Evolutionary conservation across 2,888 invertebrate species (phyloP).

Genomic region (Norana najaformis): DNA sequence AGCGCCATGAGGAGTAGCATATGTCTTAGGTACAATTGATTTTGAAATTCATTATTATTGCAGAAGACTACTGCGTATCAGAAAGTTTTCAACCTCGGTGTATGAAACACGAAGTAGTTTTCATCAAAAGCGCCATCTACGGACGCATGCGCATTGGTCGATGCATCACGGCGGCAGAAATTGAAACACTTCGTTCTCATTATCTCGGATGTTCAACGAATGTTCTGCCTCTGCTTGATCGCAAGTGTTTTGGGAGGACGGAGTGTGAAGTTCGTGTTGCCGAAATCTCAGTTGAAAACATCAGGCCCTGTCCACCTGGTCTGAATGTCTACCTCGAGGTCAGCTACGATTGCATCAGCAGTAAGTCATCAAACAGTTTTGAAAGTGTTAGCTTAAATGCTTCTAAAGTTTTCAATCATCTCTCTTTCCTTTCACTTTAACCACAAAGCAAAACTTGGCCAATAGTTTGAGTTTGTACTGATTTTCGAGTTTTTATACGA

Average conservation of each 20-base stretch:
- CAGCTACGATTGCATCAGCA: conserved; percentile 21
- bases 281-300: conserved; percentile 15
- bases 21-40: no score
- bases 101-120: neutral
- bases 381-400: no score
- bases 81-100: neutral
- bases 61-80: conserved; percentile 1
- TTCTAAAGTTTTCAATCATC: neutral
- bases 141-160: neutral
- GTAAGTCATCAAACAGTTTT: neutral
- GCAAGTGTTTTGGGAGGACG: conserved; percentile 3
- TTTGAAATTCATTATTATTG: neutral
- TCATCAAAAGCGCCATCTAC: neutral
- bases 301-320: neutral
- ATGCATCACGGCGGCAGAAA: neutral
- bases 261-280: conserved; percentile 18
- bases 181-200: neutral
- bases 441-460: neutral
- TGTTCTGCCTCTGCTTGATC: neutral
- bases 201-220: neutral
- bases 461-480: neutral
- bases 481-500: neutral
- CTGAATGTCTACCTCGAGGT: conserved; percentile 26
- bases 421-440: neutral
- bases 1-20: no score